Conservation (phyloP, 2,113 vertebrate species). For the Apaloderma vittatum region DNA sequence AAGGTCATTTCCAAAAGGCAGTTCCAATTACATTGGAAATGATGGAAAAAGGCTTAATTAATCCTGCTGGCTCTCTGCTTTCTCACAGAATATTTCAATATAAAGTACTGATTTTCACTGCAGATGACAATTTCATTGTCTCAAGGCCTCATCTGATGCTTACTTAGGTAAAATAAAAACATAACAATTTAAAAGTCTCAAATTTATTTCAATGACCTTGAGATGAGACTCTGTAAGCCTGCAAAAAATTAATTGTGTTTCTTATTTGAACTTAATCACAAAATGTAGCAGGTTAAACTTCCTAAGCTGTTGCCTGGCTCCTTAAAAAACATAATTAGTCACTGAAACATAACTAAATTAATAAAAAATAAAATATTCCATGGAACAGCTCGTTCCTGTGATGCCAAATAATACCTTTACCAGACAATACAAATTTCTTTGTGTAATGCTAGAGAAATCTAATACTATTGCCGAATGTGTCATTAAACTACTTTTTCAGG, state of each 20-base stretch:
- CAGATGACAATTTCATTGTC: neutral
- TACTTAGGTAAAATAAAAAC: neutral
- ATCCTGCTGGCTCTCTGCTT: neutral
- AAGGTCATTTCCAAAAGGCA: conserved; percentile 16
- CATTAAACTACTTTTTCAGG: neutral
- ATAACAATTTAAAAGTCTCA: neutral
- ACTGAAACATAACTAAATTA: neutral
- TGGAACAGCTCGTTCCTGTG: neutral
- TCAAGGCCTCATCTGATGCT: neutral
- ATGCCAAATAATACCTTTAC: neutral
- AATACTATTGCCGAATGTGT: neutral
- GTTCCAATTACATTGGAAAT: neutral
- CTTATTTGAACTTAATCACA: neutral
- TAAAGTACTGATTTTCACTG: neutral
- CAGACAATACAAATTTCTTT: neutral
- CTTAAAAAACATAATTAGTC: neutral
- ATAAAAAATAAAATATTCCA: neutral
- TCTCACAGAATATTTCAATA: neutral
- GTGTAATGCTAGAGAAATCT: neutral
- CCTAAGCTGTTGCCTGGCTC: neutral
- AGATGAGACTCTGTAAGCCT: neutral
- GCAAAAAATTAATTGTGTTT: neutral
- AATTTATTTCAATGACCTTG: neutral
- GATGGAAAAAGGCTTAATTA: neutral
- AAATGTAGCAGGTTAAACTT: neutral